Conservation (phyloP, 2,113 vertebrate species). For the Rhynchopsitta pachyrhyncha region DNA sequence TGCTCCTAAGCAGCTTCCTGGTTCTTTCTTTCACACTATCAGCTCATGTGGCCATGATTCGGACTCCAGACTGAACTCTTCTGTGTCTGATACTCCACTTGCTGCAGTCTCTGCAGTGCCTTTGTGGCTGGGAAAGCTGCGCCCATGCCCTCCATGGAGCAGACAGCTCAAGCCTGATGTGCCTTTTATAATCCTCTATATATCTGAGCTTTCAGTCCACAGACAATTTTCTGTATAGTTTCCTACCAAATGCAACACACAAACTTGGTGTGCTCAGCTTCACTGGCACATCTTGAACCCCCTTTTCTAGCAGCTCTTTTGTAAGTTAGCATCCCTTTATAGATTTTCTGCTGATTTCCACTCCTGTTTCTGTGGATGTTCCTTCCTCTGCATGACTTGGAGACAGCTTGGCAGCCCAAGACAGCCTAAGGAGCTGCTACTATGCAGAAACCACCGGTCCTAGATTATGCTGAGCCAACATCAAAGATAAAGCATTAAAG, state of each 20-base stretch:
- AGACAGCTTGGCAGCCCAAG: slow-evolving; percentile 16
- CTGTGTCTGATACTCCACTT: rapidly evolving
- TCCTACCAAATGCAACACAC: neutral
- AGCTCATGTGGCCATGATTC: neutral
- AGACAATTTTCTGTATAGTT: neutral
- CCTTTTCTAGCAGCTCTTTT: neutral
- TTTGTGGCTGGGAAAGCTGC: neutral
- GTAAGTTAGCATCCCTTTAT: neutral
- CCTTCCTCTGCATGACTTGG: neutral
- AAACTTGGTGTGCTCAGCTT: neutral
- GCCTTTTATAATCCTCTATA: neutral
- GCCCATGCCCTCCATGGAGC: neutral
- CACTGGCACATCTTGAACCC: neutral
- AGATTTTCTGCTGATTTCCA: neutral
- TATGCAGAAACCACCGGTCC: slow-evolving; percentile 1
- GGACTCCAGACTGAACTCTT: neutral
- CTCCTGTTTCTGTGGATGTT: neutral
- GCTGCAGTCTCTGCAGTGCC: neutral
- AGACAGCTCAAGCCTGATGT: neutral
- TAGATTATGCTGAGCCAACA: slow-evolving; percentile 29
- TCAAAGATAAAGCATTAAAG: slow-evolving; percentile 55
- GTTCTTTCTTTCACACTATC: neutral
- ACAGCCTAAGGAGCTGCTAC: neutral
- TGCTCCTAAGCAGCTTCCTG: neutral
- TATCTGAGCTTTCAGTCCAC: neutral